A percentile compares a stretch with the other conserved stretches of the same genome.
Evolutionary conservation across 1,140 invertebrate species (phyloP).

Genomic region (Drosophila kurseongensis): DNA sequence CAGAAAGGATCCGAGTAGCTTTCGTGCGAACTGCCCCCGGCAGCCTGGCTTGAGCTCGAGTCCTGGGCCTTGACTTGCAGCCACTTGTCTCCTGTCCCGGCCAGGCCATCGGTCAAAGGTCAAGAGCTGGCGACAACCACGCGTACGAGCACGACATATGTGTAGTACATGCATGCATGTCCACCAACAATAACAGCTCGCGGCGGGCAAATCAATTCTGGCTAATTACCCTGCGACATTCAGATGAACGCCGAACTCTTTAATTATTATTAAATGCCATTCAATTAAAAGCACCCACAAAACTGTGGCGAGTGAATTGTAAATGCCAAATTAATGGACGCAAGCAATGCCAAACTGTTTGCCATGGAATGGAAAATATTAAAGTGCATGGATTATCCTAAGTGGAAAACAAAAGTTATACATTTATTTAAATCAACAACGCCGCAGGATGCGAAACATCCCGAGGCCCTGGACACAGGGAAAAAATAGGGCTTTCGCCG

Average conservation of each 20-base stretch:
- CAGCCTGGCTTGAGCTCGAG: constrained; percentile 23
- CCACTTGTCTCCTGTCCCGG: constrained; percentile 30
- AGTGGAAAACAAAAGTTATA: constrained; percentile 16
- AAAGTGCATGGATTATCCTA: constrained; percentile 9
- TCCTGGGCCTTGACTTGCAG: constrained; percentile 61
- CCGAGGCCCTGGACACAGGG: constrained; percentile 18
- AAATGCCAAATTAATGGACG: constrained; percentile 24
- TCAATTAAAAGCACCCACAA: constrained; percentile 16
- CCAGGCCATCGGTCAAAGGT: constrained; percentile 38
- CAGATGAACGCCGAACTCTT: constrained; percentile 9
- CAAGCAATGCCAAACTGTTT: background rate
- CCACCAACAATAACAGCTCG: background rate
- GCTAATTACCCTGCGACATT: constrained; percentile 14
- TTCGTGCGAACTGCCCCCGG: constrained; percentile 45
- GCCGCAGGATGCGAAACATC: constrained; percentile 22
- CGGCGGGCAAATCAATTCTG: constrained; percentile 11
- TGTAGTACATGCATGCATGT: background rate
- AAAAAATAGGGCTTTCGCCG: constrained; percentile 4
- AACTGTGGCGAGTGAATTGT: constrained; percentile 8
- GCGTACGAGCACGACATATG: too few species aligned
- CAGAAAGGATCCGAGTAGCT: constrained; percentile 18
- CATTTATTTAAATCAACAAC: constrained; percentile 46
- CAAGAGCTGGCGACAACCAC: constrained; percentile 25
- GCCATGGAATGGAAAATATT: constrained; percentile 17
- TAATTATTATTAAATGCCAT: constrained; percentile 39